A percentile compares a stretch with the other conserved stretches of the same genome.
phyloP scores from a whole-genome alignment of 2,113 vertebrate species.

The Pongo abelii region DNA sequence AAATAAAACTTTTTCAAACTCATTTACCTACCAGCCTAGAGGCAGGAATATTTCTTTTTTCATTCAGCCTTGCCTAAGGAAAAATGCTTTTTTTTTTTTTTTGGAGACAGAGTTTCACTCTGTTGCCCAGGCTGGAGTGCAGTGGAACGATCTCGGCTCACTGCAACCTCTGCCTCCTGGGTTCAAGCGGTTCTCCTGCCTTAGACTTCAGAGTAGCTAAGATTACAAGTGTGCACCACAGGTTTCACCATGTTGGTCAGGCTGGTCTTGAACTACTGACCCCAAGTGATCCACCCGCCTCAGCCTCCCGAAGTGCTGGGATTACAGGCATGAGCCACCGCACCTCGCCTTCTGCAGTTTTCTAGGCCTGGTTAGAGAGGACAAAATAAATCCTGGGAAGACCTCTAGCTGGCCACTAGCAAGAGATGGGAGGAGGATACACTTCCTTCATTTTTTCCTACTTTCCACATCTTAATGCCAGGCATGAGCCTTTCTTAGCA shows the following conservation, averaged over 20 bases:
- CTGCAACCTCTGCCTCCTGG: no score
- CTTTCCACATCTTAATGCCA: not conserved
- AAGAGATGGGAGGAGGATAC: not conserved
- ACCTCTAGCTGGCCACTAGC: not conserved
- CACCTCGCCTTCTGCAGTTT: not conserved
- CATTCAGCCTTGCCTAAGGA: conserved; percentile 51
- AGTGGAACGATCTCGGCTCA: no score
- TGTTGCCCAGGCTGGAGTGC: no score
- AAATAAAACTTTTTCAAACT: conserved; percentile 50
- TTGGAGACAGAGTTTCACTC: no score
- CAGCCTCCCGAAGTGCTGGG: no score
- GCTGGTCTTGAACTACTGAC: no score
- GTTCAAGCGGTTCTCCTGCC: no score
- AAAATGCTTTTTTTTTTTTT: conserved; percentile 55
- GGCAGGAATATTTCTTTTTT: conserved; percentile 64
- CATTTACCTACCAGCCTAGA: conserved; percentile 67
- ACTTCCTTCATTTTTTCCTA: not conserved
- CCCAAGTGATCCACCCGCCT: no score
- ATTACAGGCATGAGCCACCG: no score
- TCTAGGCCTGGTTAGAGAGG: not conserved
- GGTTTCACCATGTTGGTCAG: no score
- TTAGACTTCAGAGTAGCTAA: no score
- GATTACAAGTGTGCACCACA: no score
- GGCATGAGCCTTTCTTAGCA: not conserved
- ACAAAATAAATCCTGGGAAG: not conserved